Conservation (phyloP, 2,888 invertebrate genomes). For the Agrochola lychnidis region DNA sequence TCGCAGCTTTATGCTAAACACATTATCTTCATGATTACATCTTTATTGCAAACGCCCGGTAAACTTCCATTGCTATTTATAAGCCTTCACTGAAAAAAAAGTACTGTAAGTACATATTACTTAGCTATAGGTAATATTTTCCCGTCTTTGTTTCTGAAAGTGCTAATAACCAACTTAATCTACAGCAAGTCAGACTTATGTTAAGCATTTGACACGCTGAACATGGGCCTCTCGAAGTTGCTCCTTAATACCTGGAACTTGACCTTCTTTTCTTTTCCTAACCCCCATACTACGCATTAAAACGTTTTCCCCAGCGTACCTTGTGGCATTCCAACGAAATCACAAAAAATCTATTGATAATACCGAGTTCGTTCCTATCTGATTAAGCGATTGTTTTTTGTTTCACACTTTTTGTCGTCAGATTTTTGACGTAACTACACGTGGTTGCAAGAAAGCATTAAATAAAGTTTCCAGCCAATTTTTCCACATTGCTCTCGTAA, state of each 20-base stretch:
- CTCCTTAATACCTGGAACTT: neutral
- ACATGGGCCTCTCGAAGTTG: neutral
- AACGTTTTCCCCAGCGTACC: neutral
- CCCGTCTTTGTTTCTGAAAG: neutral
- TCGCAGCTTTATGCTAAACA: neutral
- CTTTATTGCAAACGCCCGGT: neutral
- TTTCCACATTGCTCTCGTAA: conserved; percentile 27
- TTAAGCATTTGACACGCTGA: neutral
- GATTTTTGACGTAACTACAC: conserved; percentile 19
- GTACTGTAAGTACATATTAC: neutral
- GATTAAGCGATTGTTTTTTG: conserved; percentile 44
- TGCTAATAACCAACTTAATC: conserved; percentile 2
- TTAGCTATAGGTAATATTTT: neutral
- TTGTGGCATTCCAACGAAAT: neutral
- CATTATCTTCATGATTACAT: conserved; percentile 1
- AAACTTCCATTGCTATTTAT: neutral
- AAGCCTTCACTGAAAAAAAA: neutral
- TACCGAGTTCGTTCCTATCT: conserved; percentile 16
- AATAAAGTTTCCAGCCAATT: conserved; percentile 8
- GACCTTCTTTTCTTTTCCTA: neutral
- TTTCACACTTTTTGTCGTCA: conserved; percentile 33
- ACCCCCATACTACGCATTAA: conserved; percentile 2
- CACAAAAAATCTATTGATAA: conserved; percentile 10
- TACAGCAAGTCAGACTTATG: neutral
- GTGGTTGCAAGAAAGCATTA: conserved; percentile 22